These are phyloP conservation scores for Aromia moschata DNA, from an alignment of 2,888 invertebrate species.

Conservation along the genomic window DNA sequence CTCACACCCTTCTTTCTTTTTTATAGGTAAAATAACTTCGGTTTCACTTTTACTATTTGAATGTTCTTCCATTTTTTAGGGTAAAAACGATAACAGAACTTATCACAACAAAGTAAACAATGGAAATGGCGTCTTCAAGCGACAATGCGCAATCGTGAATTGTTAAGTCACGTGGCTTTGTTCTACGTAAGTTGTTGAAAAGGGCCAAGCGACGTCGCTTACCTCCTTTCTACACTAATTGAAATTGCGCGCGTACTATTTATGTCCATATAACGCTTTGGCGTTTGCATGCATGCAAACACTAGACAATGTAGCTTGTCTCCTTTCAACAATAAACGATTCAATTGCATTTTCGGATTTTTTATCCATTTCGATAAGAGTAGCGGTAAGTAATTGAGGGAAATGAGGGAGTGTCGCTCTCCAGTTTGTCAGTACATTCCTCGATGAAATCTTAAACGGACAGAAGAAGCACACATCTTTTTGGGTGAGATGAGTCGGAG, in stretches of 20 bases:
- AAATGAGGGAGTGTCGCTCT: conserved; percentile 19
- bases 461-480: conserved; percentile 34
- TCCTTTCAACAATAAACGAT: conserved; percentile 10
- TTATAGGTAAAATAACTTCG: not conserved
- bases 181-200: conserved; percentile 8
- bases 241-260: not conserved
- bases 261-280: conserved; percentile 3
- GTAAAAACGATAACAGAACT: too few relatives aligned
- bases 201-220: conserved; percentile 10
- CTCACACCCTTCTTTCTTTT: conserved; percentile 2
- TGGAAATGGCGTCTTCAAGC: too few relatives aligned
- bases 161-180: not conserved
- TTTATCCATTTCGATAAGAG: conserved; percentile 27
- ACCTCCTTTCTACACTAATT: conserved; percentile 4
- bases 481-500: conserved; percentile 36
- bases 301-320: not conserved
- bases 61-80: too few relatives aligned
- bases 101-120: too few relatives aligned
- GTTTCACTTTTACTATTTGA: not conserved
- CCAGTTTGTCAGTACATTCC: conserved; percentile 29
- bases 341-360: conserved; percentile 28
- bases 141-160: too few relatives aligned
- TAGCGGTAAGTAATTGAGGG: conserved; percentile 26
- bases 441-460: conserved; percentile 46
- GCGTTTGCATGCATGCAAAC: not conserved